These are phyloP conservation scores for Zaprionus ornatus DNA, from an alignment of 1,140 invertebrate genomes.

Conservation along the genomic window DNA sequence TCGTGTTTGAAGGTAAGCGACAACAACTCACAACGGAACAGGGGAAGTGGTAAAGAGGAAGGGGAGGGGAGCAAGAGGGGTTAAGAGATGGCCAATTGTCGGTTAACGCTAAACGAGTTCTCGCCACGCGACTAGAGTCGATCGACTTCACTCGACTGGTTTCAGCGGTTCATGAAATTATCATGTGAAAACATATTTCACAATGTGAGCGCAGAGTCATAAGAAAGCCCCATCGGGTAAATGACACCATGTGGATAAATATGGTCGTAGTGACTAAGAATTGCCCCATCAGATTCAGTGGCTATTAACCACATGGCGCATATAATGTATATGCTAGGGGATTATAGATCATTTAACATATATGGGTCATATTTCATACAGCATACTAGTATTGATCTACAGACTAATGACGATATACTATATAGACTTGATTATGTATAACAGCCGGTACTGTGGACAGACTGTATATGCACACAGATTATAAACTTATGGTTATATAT, in stretches of 20 bases:
- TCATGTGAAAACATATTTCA: slow-evolving; percentile 55
- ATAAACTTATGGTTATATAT: background rate
- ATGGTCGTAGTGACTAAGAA: slow-evolving; percentile 52
- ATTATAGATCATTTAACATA: no score
- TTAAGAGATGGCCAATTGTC: slow-evolving; percentile 31
- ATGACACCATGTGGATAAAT: slow-evolving; percentile 54
- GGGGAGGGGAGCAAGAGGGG: background rate
- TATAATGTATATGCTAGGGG: background rate
- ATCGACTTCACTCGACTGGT: slow-evolving; percentile 7
- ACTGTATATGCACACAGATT: background rate
- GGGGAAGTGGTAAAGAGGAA: background rate
- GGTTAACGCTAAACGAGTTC: slow-evolving; percentile 44
- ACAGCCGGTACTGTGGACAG: no score
- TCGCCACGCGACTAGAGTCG: background rate
- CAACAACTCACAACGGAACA: background rate
- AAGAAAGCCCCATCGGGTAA: slow-evolving; percentile 26
- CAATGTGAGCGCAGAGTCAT: slow-evolving; percentile 39
- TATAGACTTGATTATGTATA: no score
- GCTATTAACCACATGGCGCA: background rate
- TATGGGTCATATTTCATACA: no score
- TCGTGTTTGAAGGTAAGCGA: slow-evolving; percentile 57
- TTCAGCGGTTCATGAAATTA: slow-evolving; percentile 38
- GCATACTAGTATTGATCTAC: no score
- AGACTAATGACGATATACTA: no score
- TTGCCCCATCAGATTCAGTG: slow-evolving; percentile 22